phyloP scores from a whole-genome alignment of 2,888 invertebrate species.

The Lepidochrysops patricia region DNA sequence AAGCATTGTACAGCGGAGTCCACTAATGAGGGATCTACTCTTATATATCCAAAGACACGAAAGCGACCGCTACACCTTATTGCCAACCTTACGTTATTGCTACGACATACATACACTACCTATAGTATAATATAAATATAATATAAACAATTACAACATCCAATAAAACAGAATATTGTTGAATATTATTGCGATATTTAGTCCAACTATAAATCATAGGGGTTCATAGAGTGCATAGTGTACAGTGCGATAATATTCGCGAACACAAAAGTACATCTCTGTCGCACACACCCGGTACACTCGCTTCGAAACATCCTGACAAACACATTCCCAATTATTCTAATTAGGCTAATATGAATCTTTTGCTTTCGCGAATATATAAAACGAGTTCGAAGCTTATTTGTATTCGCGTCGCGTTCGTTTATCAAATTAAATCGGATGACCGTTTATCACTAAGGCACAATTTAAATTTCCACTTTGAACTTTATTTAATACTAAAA shows the following conservation, averaged over 20 bases:
- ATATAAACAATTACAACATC: conserved; percentile 66
- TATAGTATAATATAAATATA: conserved; percentile 53
- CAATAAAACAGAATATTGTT: conserved; percentile 63
- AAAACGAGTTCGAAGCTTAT: conserved; percentile 16
- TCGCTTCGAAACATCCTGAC: not conserved
- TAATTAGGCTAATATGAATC: conserved; percentile 10
- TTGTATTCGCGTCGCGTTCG: conserved; percentile 21
- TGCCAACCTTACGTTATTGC: conserved; percentile 72
- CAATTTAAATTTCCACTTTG: conserved; percentile 70
- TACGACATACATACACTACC: conserved; percentile 65
- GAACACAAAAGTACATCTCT: conserved; percentile 3
- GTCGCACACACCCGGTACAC: not conserved
- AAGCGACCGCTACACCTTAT: conserved; percentile 69
- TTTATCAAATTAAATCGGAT: conserved; percentile 49
- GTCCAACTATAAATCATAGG: conserved; percentile 48
- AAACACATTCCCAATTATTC: not conserved
- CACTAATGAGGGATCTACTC: conserved; percentile 39
- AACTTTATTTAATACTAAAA: conserved; percentile 65
- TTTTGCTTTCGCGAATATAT: conserved; percentile 17
- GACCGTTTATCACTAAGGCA: conserved; percentile 67
- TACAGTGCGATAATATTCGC: conserved; percentile 50
- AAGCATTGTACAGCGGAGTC: conserved; percentile 65
- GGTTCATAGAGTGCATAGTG: conserved; percentile 45
- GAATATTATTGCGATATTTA: conserved; percentile 61
- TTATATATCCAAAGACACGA: conserved; percentile 49